Evolutionary conservation across 2,797 vertebrate genomes (phyloP), one percentile per base, ranked within the genome.

Genomic region (Amblyraja radiata): DNA sequence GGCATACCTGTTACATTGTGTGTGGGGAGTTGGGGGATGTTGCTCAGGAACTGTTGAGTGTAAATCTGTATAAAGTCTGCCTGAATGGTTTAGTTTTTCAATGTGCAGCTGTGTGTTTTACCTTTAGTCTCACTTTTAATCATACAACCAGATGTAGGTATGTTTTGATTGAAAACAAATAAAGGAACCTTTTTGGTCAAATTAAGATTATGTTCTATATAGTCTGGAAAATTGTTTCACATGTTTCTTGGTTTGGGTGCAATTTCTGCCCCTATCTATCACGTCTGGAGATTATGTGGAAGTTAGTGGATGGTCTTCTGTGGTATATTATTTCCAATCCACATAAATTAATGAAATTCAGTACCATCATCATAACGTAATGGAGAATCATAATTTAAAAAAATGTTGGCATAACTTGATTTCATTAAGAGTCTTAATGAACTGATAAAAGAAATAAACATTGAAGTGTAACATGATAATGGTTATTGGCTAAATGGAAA

Each of bases 31-130:
- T 77, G 93, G 36, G 77, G 25, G 77, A 80, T 58, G 54, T 74
- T 74, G 78, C 54, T 77, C 93, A 93, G 93, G 74, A 79, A 93
- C 21, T 58, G 54, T 93, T 58, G 32, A 54, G 73, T 32, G 61
- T 78, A 90, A 93, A 93, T 93, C 94, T 93, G 96, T 95, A 83
- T 94, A 97, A 95, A 97, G 97, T 95, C 95, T 96, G 94, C 97
- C 96, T 96, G 74, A 93, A 76, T 93, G 93, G 93, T 94, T 95
- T 94, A 94, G 63, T 94, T 94, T 77, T 58, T 8, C 91, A 10
- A 93, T 54, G 93, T 93, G 78, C 63, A 94, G 94, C 73, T 94
- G 71, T 95, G 92, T 93, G 90, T 94, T 71, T 93, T 94, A 88
- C 93, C 90, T 93, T 95, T 94, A 95, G 95, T 95, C 94, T 94